Evolutionary conservation across 2,113 vertebrate species (phyloP).

Genomic region (Carassius auratus): DNA sequence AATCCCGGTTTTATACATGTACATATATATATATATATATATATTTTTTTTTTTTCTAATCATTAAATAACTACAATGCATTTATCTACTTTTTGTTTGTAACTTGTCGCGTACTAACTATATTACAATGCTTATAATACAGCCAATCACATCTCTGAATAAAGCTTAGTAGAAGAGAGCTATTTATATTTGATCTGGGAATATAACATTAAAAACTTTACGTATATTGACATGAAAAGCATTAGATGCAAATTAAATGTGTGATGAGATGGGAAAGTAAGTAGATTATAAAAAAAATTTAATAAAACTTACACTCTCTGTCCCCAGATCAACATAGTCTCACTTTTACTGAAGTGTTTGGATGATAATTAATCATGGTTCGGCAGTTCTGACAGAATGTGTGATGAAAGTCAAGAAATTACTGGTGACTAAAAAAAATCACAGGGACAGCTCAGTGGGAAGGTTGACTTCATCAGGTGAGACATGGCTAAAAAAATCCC

Average conservation of each 20-base stretch:
- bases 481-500: not conserved
- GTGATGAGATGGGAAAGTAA: not conserved
- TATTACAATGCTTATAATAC: not conserved
- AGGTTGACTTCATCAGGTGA: constrained; percentile 27
- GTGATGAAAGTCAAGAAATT: constrained; percentile 37
- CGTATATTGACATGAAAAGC: not conserved
- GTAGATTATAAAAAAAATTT: not conserved
- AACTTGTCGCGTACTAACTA: not conserved
- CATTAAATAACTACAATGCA: not conserved
- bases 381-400: constrained; percentile 25
- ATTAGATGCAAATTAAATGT: not conserved
- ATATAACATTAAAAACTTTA: not conserved
- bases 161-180: not conserved
- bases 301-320: not conserved
- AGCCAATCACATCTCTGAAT: not conserved
- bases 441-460: constrained; percentile 24
- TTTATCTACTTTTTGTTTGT: not conserved
- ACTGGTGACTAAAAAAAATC: constrained; percentile 27
- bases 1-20: no score
- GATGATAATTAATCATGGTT: constrained; percentile 36
- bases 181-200: not conserved
- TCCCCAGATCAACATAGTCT: constrained; percentile 23
- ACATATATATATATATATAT: no score
- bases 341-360: constrained; percentile 28
- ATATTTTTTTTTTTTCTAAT: no score